Base-by-base conservation (phyloP, 1,140 invertebrate species). In the Nymphalis io region DNA sequence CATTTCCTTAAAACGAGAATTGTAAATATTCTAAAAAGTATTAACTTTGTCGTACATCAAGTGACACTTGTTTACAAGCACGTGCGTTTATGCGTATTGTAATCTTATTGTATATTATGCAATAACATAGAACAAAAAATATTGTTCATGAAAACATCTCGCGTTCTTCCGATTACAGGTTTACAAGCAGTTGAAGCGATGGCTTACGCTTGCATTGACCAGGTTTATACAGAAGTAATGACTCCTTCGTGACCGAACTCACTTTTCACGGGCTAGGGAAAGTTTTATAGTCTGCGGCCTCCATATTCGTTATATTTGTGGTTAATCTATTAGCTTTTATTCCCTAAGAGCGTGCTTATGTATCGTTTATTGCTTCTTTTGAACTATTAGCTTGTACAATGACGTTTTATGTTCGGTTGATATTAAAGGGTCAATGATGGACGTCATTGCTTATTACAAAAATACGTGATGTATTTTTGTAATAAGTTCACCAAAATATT, bases 241-340 rank as follows among this genome's bases (percentile, higher is more conserved):
- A 82, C 78, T 78, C 65, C 70, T 90, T 85, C 87, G 88, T 90
- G 87, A 90, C 87, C 78, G 71, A 80, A 67, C 81, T 84, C 81
- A 84, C 80, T 90, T 87, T 89, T 84, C 80, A 80, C 78, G 74
- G 66, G 55, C 75, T 59, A 75, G 77, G 84, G 84, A 86, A 86
- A 88, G 82, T 84, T 87, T 86, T 90, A 89, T 86, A 75, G 63
- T 61, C 70, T 76, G 63, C 71, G 70, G 72, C 58, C 65, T 64
- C 57, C 65, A 79, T 83, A 74, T 76, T 68, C 68, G 72, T 76
- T 73, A 81, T 79, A 78, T 77, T 73, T 66, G 67, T 70, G 55
- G 74, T 72, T 83, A 80, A 82, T 86, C 73, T 75, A 78, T 77
- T 70, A 76, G 79, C 73, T 81, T 77, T 77, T 76, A 79, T 76